Base-by-base conservation (phyloP, 2,113 vertebrate genomes). In the Perca flavescens region DNA sequence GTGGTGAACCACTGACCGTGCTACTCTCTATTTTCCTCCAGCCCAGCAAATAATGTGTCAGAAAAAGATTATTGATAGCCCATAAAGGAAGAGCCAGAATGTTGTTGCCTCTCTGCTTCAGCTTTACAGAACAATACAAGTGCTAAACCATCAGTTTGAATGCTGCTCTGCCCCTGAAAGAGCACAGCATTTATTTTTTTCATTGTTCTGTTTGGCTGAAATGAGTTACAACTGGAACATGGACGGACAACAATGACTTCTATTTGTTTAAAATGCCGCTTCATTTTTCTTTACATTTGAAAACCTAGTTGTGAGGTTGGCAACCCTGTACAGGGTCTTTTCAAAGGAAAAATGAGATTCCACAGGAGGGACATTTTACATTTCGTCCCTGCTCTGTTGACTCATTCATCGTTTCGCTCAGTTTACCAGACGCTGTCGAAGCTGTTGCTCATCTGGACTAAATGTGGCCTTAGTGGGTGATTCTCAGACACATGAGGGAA, bases 1-100 rank as follows among this genome's bases (percentile, higher is more conserved):
- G 91, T 94, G 93, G 75, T 81, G 74, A 94, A 72, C 94, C 96
- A 95, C 96, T 97, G 96, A 95, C 96, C 91, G 89, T 95, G 77
- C 79, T 91, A 94, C 93, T 92, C 94, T 89, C 89, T 90, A 80
- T 91, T 94, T 91, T 91, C 86, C 84, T 88, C 79, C 82, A 82
- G 91, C 93, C 95, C 93, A 70, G 90, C 91, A 95, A 97, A 96
- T 94, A 95, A 94, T 94, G 93, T 94, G 82, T 90, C 64, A 57
- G 87, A 94, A 89, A 90, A 91, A 91, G 92, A 93, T 93, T 93
- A 94, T 91, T 91, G 93, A 91, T 90, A 93, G 94, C 69, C 82
- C 80, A 92, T 90, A 92, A 93, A 93, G 90, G 91, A 93, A 79
- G 91, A 93, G 82, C 82, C 82, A 83, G 88, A 93, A 91, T 89